These are phyloP conservation scores for Drosophila subsilvestris DNA, from an alignment of 2,888 invertebrate genomes.

Conservation along the genomic window DNA sequence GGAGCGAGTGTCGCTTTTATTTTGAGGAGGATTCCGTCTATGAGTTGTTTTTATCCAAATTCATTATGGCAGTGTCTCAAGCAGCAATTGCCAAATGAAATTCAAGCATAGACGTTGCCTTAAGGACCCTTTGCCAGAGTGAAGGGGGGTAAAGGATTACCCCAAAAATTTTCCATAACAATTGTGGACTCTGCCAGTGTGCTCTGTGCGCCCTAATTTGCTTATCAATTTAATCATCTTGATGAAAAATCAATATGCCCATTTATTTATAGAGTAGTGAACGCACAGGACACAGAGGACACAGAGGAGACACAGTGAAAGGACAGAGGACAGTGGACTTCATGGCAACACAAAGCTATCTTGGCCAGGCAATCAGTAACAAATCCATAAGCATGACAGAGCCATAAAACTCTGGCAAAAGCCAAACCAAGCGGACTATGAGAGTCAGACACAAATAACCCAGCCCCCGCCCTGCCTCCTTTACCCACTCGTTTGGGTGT, in stretches of 20 bases:
- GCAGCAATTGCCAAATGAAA: constrained; percentile 15
- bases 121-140: neutral
- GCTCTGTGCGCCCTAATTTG: constrained; percentile 6
- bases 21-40: constrained; percentile 48
- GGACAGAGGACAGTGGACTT: constrained; percentile 13
- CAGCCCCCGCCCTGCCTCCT: neutral
- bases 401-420: constrained; percentile 64
- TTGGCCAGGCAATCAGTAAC: constrained; percentile 67
- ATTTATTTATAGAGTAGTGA: constrained; percentile 58
- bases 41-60: constrained; percentile 42
- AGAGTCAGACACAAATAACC: constrained; percentile 23
- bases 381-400: constrained; percentile 76
- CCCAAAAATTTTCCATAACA: neutral
- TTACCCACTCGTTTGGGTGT: neutral
- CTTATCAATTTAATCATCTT: constrained; percentile 45
- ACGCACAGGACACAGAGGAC: constrained; percentile 28
- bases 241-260: constrained; percentile 71
- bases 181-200: neutral
- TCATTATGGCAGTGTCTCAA: constrained; percentile 54
- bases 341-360: constrained; percentile 55
- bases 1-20: constrained; percentile 40
- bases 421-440: constrained; percentile 23
- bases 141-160: constrained; percentile 8
- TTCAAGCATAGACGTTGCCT: constrained; percentile 3
- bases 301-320: constrained; percentile 10